These are phyloP conservation scores for Tryphoninae sp. DNA, from an alignment of 2,888 invertebrate genomes.

Conservation along the genomic window DNA sequence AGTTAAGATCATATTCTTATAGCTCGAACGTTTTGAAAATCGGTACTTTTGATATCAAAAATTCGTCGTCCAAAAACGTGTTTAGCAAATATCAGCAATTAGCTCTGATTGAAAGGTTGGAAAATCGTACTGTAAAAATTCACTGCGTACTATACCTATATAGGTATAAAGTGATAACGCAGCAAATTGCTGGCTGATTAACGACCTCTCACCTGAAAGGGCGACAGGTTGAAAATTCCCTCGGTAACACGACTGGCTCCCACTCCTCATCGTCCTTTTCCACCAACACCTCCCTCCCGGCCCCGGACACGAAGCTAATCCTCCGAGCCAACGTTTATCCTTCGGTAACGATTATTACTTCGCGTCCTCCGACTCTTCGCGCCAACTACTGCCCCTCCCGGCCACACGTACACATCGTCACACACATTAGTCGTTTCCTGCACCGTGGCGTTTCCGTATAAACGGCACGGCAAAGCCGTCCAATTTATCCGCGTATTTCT, in stretches of 20 bases:
- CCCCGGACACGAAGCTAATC: slow-evolving; percentile 2
- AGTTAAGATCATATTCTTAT: too few species aligned
- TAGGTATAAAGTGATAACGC: not conserved
- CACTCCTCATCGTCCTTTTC: not conserved
- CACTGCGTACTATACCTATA: not conserved
- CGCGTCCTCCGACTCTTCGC: not conserved
- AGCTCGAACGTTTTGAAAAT: too few species aligned
- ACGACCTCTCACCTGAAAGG: slow-evolving; percentile 10
- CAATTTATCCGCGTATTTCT: slow-evolving; percentile 48
- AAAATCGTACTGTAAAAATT: not conserved
- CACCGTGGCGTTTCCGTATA: slow-evolving; percentile 24
- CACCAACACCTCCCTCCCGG: not conserved
- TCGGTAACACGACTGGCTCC: not conserved
- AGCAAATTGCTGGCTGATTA: slow-evolving; percentile 42
- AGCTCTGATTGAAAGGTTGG: too few species aligned
- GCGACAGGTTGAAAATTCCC: slow-evolving; percentile 26
- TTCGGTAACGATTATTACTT: slow-evolving; percentile 46
- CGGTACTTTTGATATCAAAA: too few species aligned
- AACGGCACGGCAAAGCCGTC: slow-evolving; percentile 29
- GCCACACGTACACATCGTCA: not conserved
- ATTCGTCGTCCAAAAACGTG: too few species aligned
- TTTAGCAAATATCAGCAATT: too few species aligned
- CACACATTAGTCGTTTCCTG: slow-evolving; percentile 2
- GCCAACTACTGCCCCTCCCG: not conserved
- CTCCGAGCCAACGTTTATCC: slow-evolving; percentile 34